Base-by-base conservation (phyloP, 2,797 vertebrate species). In the Ispidina picta region DNA sequence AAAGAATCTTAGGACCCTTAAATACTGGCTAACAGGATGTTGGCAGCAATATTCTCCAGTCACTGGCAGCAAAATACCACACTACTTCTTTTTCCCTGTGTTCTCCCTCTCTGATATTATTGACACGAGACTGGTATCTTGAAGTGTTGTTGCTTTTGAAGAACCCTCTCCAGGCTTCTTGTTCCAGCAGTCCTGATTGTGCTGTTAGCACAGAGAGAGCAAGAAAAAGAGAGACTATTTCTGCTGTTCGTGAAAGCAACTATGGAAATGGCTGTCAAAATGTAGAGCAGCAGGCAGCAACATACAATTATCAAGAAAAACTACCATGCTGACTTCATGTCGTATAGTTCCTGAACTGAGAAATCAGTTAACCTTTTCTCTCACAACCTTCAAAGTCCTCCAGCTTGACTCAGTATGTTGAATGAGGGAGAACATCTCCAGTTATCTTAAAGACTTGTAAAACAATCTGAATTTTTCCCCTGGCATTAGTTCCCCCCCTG, bases 241-340 rank as follows among this genome's bases (percentile, higher is more conserved):
- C 97, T 97, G 97, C 97, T 97, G 97, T 96, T 97, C 95, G 94
- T 95, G 87, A 98, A 97, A 97, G 96, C 97, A 97, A 96, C 97
- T 97, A 97, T 97, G 97, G 96, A 98, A 97, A 97, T 97, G 97
- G 97, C 97, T 97, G 97, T 97, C 97, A 98, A 97, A 97, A 97
- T 97, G 97, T 80, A 96, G 97, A 98, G 97, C 97, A 97, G 97
- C 97, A 98, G 97, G 97, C 92, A 97, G 97, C 97, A 97, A 96
- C 95, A 97, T 97, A 98, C 97, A 98, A 98, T 98, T 98, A 98
- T 98, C 98, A 98, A 97, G 97, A 97, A 97, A 97, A 97, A 97
- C 88, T 83, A 95, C 82, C 97, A 97, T 68, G 97, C 98, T 98
- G 97, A 96, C 96, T 97, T 96, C 90, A 77, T 90, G 97, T 95